phyloP scores from a whole-genome alignment of 2,113 vertebrate genomes.

The Varanus salvator region DNA sequence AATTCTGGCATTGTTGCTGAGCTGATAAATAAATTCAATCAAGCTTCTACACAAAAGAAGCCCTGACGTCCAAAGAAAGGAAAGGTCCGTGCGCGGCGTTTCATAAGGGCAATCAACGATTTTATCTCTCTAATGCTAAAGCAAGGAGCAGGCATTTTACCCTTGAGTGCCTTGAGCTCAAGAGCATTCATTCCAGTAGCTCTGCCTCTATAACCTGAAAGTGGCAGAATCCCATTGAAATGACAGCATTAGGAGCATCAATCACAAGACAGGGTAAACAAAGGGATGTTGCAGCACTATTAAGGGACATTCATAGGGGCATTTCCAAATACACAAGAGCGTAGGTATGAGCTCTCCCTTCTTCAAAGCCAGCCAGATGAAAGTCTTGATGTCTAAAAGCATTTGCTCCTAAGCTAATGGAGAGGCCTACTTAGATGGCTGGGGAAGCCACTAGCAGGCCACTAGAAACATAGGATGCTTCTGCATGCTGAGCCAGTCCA shows the following conservation, averaged over 20 bases:
- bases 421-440: neutral
- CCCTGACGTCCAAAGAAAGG: slow-evolving; percentile 32
- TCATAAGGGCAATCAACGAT: slow-evolving; percentile 63
- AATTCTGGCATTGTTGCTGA: slow-evolving; percentile 37
- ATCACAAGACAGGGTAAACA: neutral
- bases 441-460: neutral
- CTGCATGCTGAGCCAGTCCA: no score
- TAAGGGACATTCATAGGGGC: neutral
- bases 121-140: slow-evolving; percentile 57
- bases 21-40: slow-evolving; percentile 64
- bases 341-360: neutral
- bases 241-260: slow-evolving; percentile 27
- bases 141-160: slow-evolving; percentile 43
- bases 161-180: slow-evolving; percentile 53
- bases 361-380: neutral
- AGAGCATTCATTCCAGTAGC: slow-evolving; percentile 58
- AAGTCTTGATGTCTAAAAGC: neutral
- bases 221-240: slow-evolving; percentile 24
- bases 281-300: neutral
- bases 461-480: no score
- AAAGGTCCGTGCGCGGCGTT: slow-evolving; percentile 48
- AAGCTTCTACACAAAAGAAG: slow-evolving; percentile 22
- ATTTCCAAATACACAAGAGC: neutral
- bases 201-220: slow-evolving; percentile 34
- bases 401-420: neutral